Percentiles rank a stretch among this genome's conserved stretches.
Conservation (phyloP, 2,113 vertebrate genomes). For the Cheirogaleus medius region DNA sequence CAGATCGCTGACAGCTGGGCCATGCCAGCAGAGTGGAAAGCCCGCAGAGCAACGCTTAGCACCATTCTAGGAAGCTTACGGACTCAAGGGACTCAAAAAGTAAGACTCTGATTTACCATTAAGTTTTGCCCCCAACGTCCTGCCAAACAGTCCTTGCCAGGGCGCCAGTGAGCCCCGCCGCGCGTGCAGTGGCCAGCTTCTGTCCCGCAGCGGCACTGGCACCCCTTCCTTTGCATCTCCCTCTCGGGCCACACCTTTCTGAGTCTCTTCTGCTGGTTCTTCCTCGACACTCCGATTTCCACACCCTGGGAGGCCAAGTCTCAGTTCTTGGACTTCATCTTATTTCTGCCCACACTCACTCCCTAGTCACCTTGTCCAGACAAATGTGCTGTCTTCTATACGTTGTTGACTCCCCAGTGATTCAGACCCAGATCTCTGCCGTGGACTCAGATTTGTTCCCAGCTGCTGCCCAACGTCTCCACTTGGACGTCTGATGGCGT, state of each 20-base stretch:
- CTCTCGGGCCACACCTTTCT: not conserved
- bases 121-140: not conserved
- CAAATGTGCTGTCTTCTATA: not conserved
- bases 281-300: not conserved
- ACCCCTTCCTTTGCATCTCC: not conserved
- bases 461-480: not conserved
- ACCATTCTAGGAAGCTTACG: not conserved
- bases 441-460: not conserved
- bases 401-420: not conserved
- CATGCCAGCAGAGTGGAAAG: not conserved
- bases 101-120: not conserved
- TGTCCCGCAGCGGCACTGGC: rapidly evolving
- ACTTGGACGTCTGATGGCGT: not conserved
- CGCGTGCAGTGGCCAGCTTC: too few relatives aligned
- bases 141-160: not conserved
- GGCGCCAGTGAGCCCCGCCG: too few relatives aligned
- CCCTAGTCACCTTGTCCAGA: not conserved
- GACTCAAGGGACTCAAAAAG: not conserved
- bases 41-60: not conserved
- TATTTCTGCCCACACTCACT: not conserved
- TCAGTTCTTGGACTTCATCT: not conserved
- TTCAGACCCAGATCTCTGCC: not conserved
- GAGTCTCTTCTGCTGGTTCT: not conserved
- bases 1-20: not conserved
- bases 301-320: not conserved